A percentile compares a stretch with the other conserved stretches of the same genome.
These are phyloP conservation scores for Drosophila ogumai DNA, from an alignment of 1,140 invertebrate genomes.

Conservation along the genomic window DNA sequence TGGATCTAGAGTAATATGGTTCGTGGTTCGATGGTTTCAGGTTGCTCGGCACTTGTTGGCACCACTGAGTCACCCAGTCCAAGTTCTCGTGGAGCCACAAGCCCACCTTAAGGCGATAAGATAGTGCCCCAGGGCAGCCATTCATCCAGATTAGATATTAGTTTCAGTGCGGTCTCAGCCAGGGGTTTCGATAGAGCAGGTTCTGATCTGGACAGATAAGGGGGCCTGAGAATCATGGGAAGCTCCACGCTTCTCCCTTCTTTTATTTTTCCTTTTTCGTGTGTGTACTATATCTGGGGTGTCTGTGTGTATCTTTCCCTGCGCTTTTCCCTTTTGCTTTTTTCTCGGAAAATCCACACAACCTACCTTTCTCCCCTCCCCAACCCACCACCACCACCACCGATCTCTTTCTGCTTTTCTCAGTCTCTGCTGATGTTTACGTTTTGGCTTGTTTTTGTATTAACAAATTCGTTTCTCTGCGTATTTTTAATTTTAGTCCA, in stretches of 20 bases:
- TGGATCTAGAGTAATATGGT: conserved; percentile 6
- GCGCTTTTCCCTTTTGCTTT: conserved; percentile 20
- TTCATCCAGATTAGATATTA: conserved; percentile 70
- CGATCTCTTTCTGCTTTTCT: background rate
- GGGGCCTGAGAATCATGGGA: background rate
- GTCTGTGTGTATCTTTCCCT: conserved; percentile 20
- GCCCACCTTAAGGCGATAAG: conserved; percentile 80
- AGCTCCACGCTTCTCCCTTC: conserved; percentile 1
- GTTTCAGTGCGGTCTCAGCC: conserved; percentile 41
- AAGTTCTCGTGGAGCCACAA: conserved; percentile 69
- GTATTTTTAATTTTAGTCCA: conserved; percentile 84
- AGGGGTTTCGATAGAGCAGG: conserved; percentile 22
- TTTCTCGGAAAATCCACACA: conserved; percentile 5
- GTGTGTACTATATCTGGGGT: conserved; percentile 8
- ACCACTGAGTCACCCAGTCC: conserved; percentile 19
- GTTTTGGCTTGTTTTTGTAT: conserved; percentile 69
- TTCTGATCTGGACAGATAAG: conserved; percentile 40
- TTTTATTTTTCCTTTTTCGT: no score
- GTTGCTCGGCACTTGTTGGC: conserved; percentile 1
- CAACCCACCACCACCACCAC: background rate
- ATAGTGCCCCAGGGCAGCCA: conserved; percentile 39
- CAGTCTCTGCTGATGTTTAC: conserved; percentile 55
- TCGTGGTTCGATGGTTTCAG: conserved; percentile 1
- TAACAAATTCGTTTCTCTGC: conserved; percentile 71
- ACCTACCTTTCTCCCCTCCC: background rate